Evolutionary conservation across 1,140 invertebrate species (phyloP), one percentile per base, ranked within the genome.

Genomic region (Trypoxylus dichotomus): DNA sequence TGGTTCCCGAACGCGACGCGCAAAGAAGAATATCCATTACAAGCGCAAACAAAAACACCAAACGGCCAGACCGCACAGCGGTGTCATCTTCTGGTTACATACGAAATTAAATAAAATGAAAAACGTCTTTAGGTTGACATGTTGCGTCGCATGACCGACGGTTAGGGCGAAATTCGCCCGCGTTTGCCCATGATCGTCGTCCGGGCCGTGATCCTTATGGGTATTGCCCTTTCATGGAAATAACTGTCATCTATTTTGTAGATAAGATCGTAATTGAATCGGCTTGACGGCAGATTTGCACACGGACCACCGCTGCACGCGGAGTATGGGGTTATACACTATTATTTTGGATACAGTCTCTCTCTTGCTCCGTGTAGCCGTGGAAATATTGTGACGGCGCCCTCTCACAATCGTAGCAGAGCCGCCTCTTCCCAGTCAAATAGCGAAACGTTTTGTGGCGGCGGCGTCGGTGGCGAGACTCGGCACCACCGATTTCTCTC

Each of bases 181-280:
- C 15, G 27, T 68, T 47, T 42, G 43, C 19, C 7, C 29, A 15
- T 11, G 58, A 63, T 32, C 29, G 37, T 19, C 32, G 68, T 13
- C 58, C 19, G 41, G 24, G 72, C 54, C 32, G 77, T 76, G 77
- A 76, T 78, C 77, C 74, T 85, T 84, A 85, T 81, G 80, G 82
- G 80, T 82, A 82, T 82, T 84, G 84, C 85, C 84, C 82, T 85
- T 83, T 84, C 84, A 86, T 86, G 84, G 84, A 86, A 85, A 86
- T 86, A 85, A 86, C 85, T 86, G 85, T 86, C 85, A 86, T 86
- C 85, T 85, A 85, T 86, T 86, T 85, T 84, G 78, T 43, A 85
- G 85, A 86, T 86, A 86, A 86, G 82, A 86, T 86, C 85, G 85
- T 86, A 85, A 86, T 86, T 86, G 85, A 86, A 86, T 86, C 84